Evolutionary conservation across 2,888 invertebrate species (phyloP).

Genomic region (Troilus luridus): DNA sequence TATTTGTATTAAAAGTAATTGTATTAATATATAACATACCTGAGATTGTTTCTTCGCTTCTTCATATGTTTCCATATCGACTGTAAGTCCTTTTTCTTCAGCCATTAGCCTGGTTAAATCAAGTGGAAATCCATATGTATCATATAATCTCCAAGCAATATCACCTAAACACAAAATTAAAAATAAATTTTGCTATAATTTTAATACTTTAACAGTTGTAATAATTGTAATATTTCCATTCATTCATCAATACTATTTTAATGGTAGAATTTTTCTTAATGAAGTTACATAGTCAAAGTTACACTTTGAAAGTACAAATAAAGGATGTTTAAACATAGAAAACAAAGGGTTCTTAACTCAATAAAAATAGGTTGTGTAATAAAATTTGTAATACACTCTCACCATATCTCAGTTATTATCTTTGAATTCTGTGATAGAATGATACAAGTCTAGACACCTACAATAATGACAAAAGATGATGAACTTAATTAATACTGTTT

Average conservation of each 20-base stretch:
- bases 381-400: too few relatives aligned
- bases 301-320: background rate
- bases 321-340: background rate
- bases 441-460: too few relatives aligned
- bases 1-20: too few relatives aligned
- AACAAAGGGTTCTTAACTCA: too few relatives aligned
- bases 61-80: conserved; percentile 94
- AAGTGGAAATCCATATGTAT: conserved; percentile 98
- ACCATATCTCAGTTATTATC: too few relatives aligned
- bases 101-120: conserved; percentile 98
- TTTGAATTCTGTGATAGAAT: too few relatives aligned
- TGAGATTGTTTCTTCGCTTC: conserved; percentile 91
- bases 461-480: too few relatives aligned
- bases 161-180: conserved; percentile 74
- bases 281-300: background rate
- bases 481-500: too few relatives aligned
- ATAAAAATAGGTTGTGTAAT: too few relatives aligned
- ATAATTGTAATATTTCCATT: too few relatives aligned
- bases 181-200: background rate
- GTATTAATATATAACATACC: conserved; percentile 67
- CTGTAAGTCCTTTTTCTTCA: conserved; percentile 90
- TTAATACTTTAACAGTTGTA: conserved; percentile 21
- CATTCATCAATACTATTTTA: background rate
- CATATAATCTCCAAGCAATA: conserved; percentile 98
- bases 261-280: background rate